Evolutionary conservation across 2,888 invertebrate genomes (phyloP), one percentile per base, ranked within the genome.

Genomic region (Chironomus riparius): DNA sequence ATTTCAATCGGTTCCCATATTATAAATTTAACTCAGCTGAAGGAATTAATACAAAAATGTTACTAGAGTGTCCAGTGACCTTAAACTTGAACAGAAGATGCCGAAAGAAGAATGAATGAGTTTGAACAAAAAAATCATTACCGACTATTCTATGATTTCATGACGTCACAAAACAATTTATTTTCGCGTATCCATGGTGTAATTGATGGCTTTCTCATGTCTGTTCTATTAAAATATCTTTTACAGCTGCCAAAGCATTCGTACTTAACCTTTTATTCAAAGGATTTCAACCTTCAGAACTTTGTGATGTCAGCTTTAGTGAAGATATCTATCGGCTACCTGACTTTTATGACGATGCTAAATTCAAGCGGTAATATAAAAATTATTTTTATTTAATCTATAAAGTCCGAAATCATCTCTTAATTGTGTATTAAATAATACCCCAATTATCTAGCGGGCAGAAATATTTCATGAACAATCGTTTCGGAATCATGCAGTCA

Each of bases 391-490:
- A 56, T 3, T 15, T 71, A 28, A 24, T 56, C 7, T 22, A 56
- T 56, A 18, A 56, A 18, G 7, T 18, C 2, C 18, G 13, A 6
- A 15, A 10, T 56, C 6, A 28, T 56, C 3, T 56, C 3, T 5
- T 3, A 6, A 56, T 56, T 15, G 21, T 28, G 12, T 28, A 15
- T 18, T 7, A 18, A 13, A 4, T 65, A 18, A 65, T 65, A 4
- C 3, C 12, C 21, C 22, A 47, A 28, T 15, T 18, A 69, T 21
- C 22, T 56, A 90, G 90, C 79, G 94, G 91, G 0, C 91, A 91
- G 78, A 82, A 86, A 47, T 91, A 91, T 81, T 92, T 89, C 83
- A 83, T 85, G 79, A 85, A 88, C 70, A 87, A 92, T 81, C 84
- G 90, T 75, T 90, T 88, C 80, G 83, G 87, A 1, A 85, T 92